A percentile compares a stretch with the other conserved stretches of the same genome.
These are phyloP conservation scores for Gymnopithys bicolor DNA, from an alignment of 2,797 vertebrate species.

Conservation along the genomic window DNA sequence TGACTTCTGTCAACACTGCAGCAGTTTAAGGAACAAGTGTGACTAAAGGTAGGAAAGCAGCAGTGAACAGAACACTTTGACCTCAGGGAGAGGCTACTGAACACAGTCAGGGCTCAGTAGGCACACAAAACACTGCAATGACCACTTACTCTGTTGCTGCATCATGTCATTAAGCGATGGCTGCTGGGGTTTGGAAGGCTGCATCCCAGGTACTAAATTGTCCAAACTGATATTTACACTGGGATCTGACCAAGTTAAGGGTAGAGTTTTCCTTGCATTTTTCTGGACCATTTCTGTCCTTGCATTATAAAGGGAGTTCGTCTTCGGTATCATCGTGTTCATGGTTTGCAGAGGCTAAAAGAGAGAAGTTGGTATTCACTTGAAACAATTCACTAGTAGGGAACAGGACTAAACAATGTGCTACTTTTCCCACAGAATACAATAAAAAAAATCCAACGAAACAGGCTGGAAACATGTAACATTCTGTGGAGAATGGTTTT, in stretches of 20 bases:
- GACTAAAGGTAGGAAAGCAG: background rate
- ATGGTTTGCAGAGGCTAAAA: conserved; percentile 85
- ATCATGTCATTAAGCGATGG: conserved; percentile 96
- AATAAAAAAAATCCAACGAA: background rate
- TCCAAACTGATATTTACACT: conserved; percentile 97
- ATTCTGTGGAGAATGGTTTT: background rate
- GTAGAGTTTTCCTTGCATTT: conserved; percentile 86
- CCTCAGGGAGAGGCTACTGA: background rate
- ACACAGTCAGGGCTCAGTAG: background rate
- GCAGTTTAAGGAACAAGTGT: background rate
- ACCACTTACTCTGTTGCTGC: conserved; percentile 91
- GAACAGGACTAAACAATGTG: background rate
- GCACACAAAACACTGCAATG: background rate
- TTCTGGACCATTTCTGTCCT: conserved; percentile 86
- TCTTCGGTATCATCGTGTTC: conserved; percentile 83
- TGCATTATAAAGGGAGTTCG: conserved; percentile 83
- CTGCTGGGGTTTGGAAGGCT: conserved; percentile 91
- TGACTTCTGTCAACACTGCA: background rate
- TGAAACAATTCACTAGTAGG: background rate
- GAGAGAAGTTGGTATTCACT: background rate
- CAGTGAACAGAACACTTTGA: background rate
- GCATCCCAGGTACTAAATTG: conserved; percentile 92
- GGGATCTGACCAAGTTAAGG: conserved; percentile 95
- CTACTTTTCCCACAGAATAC: background rate
- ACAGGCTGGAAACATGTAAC: background rate